phyloP scores from a whole-genome alignment of 2,888 invertebrate species.

The Sarcophaga variegata region DNA sequence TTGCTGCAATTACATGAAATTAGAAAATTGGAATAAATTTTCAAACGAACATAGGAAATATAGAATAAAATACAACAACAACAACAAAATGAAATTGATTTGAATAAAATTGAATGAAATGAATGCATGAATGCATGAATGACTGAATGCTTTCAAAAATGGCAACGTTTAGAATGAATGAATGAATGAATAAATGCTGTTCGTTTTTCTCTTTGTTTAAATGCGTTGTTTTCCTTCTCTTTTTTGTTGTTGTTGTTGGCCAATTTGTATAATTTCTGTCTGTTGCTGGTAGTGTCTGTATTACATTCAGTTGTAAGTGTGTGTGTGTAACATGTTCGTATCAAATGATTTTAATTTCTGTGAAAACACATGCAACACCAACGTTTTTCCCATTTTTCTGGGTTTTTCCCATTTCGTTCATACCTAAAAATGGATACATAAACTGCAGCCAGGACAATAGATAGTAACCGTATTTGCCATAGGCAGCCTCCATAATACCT shows the following conservation, averaged over 20 bases:
- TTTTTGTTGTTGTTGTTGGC: neutral
- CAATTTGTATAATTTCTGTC: conserved; percentile 8
- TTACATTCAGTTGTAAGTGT: neutral
- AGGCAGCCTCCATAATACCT: conserved; percentile 90
- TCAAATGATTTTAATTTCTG: neutral
- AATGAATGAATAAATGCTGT: neutral
- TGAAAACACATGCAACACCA: too few relatives aligned
- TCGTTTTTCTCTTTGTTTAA: neutral
- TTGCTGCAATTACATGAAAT: conserved; percentile 84
- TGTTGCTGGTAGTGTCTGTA: neutral
- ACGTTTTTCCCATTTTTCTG: neutral
- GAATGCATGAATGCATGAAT: neutral
- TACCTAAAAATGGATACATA: conserved; percentile 92
- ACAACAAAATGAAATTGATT: neutral
- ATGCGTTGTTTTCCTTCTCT: neutral
- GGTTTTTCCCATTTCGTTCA: conserved; percentile 72
- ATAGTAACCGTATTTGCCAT: conserved; percentile 90
- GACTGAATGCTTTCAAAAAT: neutral
- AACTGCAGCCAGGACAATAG: conserved; percentile 89
- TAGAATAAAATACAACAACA: too few relatives aligned
- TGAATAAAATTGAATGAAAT: conserved; percentile 30
- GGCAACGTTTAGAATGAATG: neutral
- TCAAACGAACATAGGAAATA: neutral
- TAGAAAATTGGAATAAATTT: neutral
- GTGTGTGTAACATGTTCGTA: neutral